These are phyloP conservation scores for Kryptopterus vitreolus DNA, from an alignment of 2,797 vertebrate genomes.

Conservation along the genomic window DNA sequence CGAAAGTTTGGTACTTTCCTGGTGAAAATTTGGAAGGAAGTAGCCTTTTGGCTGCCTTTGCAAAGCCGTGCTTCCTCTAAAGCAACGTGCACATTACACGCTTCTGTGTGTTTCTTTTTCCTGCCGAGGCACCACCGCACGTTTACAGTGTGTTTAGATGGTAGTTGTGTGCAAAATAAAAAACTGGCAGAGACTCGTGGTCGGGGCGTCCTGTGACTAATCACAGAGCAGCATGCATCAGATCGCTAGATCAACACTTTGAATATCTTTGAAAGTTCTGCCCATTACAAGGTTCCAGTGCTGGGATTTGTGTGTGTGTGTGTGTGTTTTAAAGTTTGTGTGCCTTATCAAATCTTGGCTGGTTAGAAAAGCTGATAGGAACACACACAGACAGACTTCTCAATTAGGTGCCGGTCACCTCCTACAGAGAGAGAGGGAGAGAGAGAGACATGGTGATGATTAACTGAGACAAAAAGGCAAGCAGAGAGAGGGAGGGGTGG, in stretches of 20 bases:
- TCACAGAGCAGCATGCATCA: background rate
- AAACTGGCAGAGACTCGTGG: background rate
- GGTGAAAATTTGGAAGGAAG: background rate
- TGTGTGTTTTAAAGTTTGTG: slow-evolving; percentile 49
- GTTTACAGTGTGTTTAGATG: background rate
- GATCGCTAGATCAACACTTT: background rate
- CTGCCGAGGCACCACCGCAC: too few relatives aligned
- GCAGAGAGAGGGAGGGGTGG: background rate
- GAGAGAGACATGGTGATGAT: background rate
- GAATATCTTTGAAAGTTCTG: background rate
- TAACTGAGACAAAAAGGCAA: slow-evolving; percentile 49
- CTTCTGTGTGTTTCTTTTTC: too few relatives aligned
- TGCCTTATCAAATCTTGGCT: slow-evolving; percentile 58
- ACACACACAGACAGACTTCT: slow-evolving; percentile 23
- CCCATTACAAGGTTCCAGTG: background rate
- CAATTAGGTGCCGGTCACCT: slow-evolving; percentile 50
- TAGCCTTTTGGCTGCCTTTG: background rate
- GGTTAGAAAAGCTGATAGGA: slow-evolving; percentile 16
- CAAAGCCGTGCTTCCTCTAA: background rate
- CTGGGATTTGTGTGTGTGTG: slow-evolving; percentile 54
- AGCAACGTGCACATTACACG: too few relatives aligned
- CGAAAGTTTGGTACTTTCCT: slow-evolving; percentile 13
- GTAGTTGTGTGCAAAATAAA: background rate
- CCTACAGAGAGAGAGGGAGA: background rate
- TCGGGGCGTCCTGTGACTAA: background rate